phyloP scores from a whole-genome alignment of 2,888 invertebrate genomes.

The Meteorus colon region DNA sequence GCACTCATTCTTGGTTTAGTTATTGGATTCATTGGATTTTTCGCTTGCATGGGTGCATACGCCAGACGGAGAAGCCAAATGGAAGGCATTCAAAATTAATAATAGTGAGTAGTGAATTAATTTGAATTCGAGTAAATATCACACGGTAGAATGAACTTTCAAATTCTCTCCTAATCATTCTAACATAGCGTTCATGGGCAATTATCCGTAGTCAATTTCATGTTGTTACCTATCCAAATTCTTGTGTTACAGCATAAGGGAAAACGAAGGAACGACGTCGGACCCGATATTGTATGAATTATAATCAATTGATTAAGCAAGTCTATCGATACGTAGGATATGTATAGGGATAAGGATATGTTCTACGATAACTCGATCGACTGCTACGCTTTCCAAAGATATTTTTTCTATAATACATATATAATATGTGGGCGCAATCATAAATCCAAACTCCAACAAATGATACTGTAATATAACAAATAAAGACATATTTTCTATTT shows the following conservation, averaged over 20 bases:
- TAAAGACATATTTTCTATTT: conserved; percentile 29
- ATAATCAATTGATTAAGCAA: neutral
- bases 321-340: too few relatives aligned
- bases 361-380: neutral
- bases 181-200: too few relatives aligned
- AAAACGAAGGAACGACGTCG: too few relatives aligned
- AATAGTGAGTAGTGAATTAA: neutral
- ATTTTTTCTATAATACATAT: neutral
- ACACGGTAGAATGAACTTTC: conserved; percentile 6
- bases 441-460: neutral
- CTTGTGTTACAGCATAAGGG: too few relatives aligned
- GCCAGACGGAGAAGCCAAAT: conserved; percentile 77
- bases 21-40: conserved; percentile 77
- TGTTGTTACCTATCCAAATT: too few relatives aligned
- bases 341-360: neutral
- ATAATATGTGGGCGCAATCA: neutral
- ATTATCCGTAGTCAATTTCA: too few relatives aligned
- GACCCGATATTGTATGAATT: neutral
- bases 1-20: conserved; percentile 79
- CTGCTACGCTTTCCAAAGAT: neutral
- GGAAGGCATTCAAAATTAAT: conserved; percentile 61
- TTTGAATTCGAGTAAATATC: conserved; percentile 29
- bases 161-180: neutral
- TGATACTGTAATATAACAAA: conserved; percentile 5
- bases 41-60: conserved; percentile 82